These are phyloP conservation scores for Arothron firmamentum DNA, from an alignment of 2,113 vertebrate genomes.

Conservation along the genomic window DNA sequence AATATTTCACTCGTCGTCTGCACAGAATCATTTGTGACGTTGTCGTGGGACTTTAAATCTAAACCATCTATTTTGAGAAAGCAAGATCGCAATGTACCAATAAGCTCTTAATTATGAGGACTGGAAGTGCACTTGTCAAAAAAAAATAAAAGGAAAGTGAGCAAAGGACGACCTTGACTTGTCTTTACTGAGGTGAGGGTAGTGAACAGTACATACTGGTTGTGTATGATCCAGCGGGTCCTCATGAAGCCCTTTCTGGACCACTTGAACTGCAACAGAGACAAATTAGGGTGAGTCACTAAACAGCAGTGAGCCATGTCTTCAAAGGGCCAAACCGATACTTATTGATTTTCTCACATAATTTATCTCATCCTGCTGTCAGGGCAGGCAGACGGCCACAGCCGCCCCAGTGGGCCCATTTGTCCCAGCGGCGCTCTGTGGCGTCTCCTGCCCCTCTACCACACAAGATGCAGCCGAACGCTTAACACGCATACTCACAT, in stretches of 20 bases:
- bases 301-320: conserved; percentile 51
- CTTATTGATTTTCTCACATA: conserved; percentile 64
- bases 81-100: too few relatives aligned
- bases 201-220: conserved; percentile 70
- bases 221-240: conserved; percentile 80
- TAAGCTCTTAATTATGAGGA: too few relatives aligned
- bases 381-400: conserved; percentile 41
- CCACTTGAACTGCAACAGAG: conserved; percentile 78
- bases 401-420: conserved; percentile 57
- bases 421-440: conserved; percentile 51
- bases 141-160: too few relatives aligned
- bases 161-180: too few relatives aligned
- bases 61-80: too few relatives aligned
- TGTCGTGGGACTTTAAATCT: too few relatives aligned
- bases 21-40: too few relatives aligned
- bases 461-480: conserved; percentile 26
- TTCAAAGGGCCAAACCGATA: conserved; percentile 53
- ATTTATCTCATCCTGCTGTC: conserved; percentile 71
- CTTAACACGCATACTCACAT: conserved; percentile 66
- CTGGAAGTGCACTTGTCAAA: too few relatives aligned
- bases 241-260: conserved; percentile 84
- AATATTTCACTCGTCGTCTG: too few relatives aligned
- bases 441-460: conserved; percentile 23
- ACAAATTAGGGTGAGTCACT: conserved; percentile 52
- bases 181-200: too few relatives aligned